Base-by-base conservation (phyloP, 2,797 vertebrate species). In the Fistularia tabacaria region DNA sequence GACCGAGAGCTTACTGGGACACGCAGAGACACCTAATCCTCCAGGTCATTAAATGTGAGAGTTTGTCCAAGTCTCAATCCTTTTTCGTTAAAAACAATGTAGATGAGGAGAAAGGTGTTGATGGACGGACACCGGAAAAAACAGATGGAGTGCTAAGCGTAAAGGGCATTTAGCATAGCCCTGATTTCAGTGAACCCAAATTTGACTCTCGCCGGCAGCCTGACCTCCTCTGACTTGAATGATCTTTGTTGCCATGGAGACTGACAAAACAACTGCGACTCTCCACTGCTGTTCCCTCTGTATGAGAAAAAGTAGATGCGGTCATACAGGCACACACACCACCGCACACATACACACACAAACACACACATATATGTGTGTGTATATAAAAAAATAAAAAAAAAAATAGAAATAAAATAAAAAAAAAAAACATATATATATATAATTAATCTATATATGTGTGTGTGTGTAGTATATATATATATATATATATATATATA, bases 181-280 rank as follows among this genome's bases (percentile, higher is more conserved):
- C 66, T 66, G 83, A 77, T 80, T 81, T 73, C 63, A 54, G 49
- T 74, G 59, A 82, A 79, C 74, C 64, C 63, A 62, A 51, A 74
- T 77, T 82, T 50, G 62, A 79, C 73, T 69, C 81, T 80, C 68
- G 64, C 76, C 69, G 61, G 72, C 49, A 6, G 37, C 64, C 54
- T 84, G 85, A 88, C 83, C 85, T 84, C 72, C 74, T 54, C 66
- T 77, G 76, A 80, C 79, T 77, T 51, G 51, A 54, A 75, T 76
- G 76, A 73, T 87, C 72, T 63, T 50, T 48, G 84, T 88, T 84
- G 77, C 80, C 78, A 79, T 84, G 80, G 86, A 74, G 74, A 87
- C 81, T 73, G 74, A 66, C 62, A 81, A 86, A 85, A 88, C 82
- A 85, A 85, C 76, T 38, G 68, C 76, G 76, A 76, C 79, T 71